These are phyloP conservation scores for Adelphocoris suturalis DNA, from an alignment of 2,888 invertebrate species.

Conservation along the genomic window DNA sequence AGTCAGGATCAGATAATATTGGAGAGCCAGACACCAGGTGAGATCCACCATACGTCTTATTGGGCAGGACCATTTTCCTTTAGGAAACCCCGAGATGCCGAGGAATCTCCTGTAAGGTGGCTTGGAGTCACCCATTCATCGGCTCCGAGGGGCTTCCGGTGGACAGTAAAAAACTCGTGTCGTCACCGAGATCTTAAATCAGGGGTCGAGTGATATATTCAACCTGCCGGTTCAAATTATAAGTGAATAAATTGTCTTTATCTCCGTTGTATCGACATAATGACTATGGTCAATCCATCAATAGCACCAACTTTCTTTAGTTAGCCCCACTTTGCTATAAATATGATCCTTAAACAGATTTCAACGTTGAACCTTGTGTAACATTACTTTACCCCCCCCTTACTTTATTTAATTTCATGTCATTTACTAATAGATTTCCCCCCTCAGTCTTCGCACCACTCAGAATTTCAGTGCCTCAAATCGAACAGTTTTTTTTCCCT, in stretches of 20 bases:
- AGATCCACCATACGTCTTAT: slow-evolving; percentile 37
- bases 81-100: neutral
- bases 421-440: too few relatives aligned
- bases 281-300: neutral
- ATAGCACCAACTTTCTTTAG: neutral
- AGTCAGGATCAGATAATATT: neutral
- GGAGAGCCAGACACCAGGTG: neutral
- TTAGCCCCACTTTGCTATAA: too few relatives aligned
- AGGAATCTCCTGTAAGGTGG: slow-evolving; percentile 18
- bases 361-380: too few relatives aligned
- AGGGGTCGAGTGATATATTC: neutral
- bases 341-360: too few relatives aligned
- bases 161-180: neutral
- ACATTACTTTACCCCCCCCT: too few relatives aligned
- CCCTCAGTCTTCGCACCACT: too few relatives aligned
- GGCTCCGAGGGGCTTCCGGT: slow-evolving; percentile 3
- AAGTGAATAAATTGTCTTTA: neutral
- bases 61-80: slow-evolving; percentile 13
- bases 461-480: too few relatives aligned
- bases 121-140: neutral
- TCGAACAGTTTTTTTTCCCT: too few relatives aligned
- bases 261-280: neutral
- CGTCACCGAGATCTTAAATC: slow-evolving; percentile 5
- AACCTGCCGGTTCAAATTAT: neutral
- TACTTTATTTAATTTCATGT: too few relatives aligned